Evolutionary conservation across 2,797 vertebrate genomes (phyloP).

Genomic region (Galagoides demidoff): DNA sequence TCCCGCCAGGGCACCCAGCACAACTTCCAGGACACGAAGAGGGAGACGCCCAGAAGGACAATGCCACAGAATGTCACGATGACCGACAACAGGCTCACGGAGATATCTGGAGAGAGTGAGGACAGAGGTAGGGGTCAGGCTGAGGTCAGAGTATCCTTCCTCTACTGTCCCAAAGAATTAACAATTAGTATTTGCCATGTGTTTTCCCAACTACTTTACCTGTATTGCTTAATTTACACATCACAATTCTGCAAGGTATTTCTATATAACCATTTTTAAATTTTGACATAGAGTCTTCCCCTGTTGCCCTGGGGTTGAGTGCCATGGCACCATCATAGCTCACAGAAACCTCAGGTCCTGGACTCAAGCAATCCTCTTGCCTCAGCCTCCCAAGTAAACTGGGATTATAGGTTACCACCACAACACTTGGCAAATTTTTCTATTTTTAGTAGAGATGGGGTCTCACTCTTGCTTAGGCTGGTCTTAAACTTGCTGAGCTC

Average conservation of each 20-base stretch:
- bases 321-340: no score
- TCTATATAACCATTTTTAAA: neutral
- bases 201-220: neutral
- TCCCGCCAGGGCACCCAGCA: conserved; percentile 97
- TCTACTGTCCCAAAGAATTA: neutral
- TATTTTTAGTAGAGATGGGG: no score
- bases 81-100: conserved; percentile 95
- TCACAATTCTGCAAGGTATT: accelerated
- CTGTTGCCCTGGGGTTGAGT: no score
- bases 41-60: conserved; percentile 94
- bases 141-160: neutral
- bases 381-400: no score
- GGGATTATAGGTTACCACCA: no score
- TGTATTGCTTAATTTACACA: neutral
- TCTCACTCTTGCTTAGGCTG: no score
- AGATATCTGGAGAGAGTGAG: conserved; percentile 90
- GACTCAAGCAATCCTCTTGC: no score
- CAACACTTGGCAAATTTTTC: no score
- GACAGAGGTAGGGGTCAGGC: conserved; percentile 42
- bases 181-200: neutral
- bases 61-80: conserved; percentile 97
- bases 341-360: no score
- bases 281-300: no score
- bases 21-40: conserved; percentile 98
- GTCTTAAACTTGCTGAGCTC: no score